A percentile compares a stretch with the other conserved stretches of the same genome.
phyloP scores from a whole-genome alignment of 1,140 invertebrate species.

The Planococcus citri region DNA sequence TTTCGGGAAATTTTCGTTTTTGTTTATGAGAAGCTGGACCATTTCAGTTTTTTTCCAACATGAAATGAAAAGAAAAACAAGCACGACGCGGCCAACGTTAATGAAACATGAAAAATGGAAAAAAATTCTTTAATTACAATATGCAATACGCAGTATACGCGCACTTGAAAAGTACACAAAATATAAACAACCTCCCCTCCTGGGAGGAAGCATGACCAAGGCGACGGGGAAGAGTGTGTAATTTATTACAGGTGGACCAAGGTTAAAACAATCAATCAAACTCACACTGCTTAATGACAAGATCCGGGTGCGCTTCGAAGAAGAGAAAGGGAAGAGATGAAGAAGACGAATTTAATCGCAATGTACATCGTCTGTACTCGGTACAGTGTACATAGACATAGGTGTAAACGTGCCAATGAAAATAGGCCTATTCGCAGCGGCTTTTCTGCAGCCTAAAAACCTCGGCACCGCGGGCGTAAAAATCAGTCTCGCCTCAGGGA shows the following conservation, averaged over 20 bases:
- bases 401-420: conserved; percentile 10
- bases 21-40: no score
- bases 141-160: not conserved
- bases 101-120: not conserved
- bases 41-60: no score
- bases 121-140: not conserved
- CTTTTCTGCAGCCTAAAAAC: no score
- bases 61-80: not conserved
- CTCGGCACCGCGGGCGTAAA: no score
- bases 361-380: not conserved
- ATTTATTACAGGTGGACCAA: conserved; percentile 14
- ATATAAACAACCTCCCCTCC: not conserved
- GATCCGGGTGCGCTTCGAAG: not conserved
- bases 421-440: not conserved
- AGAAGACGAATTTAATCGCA: not conserved
- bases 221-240: conserved; percentile 5
- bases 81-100: not conserved
- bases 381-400: no score
- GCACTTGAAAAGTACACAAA: conserved; percentile 1
- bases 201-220: not conserved
- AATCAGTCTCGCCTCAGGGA: no score
- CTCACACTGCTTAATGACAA: conserved; percentile 13
- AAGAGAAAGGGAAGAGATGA: conserved; percentile 12
- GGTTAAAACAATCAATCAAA: conserved; percentile 19
- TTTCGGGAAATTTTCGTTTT: no score